Evolutionary conservation across 1,140 invertebrate species (phyloP).

Genomic region (Bombus confusus): DNA sequence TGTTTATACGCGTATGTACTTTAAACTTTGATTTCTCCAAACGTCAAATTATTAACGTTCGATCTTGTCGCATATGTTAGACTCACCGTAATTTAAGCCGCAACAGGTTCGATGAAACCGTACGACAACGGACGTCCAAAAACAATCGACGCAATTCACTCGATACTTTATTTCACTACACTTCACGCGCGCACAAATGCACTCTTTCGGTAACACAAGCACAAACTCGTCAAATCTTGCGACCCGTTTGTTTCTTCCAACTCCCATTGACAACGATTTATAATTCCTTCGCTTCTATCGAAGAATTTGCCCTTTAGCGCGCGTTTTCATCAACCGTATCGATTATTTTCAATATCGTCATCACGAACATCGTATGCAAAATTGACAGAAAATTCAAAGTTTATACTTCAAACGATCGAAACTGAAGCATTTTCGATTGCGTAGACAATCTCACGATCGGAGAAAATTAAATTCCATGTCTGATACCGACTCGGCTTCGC

Average conservation of each 20-base stretch:
- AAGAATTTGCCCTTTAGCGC: neutral
- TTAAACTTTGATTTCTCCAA: neutral
- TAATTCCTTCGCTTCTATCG: neutral
- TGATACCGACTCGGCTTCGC: neutral
- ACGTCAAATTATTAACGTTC: no score
- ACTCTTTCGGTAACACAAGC: neutral
- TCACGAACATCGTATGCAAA: no score
- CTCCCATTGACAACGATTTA: neutral
- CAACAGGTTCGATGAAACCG: neutral
- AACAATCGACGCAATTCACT: slow-evolving; percentile 10
- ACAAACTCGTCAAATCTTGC: neutral
- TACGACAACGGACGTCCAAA: neutral
- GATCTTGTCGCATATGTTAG: neutral
- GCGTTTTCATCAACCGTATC: neutral
- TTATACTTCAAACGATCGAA: neutral
- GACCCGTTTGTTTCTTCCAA: neutral
- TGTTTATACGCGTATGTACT: neutral
- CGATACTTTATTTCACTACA: slow-evolving; percentile 45
- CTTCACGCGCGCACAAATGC: neutral
- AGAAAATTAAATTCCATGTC: neutral
- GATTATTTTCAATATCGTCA: no score
- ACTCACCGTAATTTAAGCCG: neutral
- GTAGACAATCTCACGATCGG: neutral
- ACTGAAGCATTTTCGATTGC: no score
- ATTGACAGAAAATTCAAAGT: neutral